These are phyloP conservation scores for Myopa tessellatipennis DNA, from an alignment of 2,888 invertebrate species.

Conservation along the genomic window DNA sequence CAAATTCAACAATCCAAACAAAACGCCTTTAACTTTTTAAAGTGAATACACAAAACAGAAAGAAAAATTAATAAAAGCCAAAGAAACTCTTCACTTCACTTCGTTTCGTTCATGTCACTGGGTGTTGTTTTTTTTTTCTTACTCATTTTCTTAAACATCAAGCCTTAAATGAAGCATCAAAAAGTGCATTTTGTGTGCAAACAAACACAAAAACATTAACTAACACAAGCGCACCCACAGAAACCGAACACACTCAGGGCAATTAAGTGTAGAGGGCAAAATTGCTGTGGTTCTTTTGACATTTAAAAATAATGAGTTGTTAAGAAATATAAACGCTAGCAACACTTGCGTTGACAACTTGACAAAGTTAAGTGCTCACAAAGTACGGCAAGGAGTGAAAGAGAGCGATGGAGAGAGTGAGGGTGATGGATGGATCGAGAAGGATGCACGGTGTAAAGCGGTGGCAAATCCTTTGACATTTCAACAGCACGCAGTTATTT, in stretches of 20 bases:
- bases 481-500: slow-evolving; percentile 4
- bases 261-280: slow-evolving; percentile 30
- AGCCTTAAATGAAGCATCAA: slow-evolving; percentile 20
- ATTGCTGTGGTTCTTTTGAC: slow-evolving; percentile 33
- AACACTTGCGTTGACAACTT: slow-evolving; percentile 38
- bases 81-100: neutral
- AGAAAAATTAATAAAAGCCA: neutral
- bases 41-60: neutral
- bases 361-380: slow-evolving; percentile 30
- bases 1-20: too few relatives aligned
- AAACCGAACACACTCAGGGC: slow-evolving; percentile 22
- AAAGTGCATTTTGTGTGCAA: slow-evolving; percentile 5
- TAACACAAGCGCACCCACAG: neutral
- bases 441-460: neutral
- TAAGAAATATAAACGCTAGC: slow-evolving; percentile 35
- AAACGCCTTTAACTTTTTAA: too few relatives aligned
- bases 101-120: neutral
- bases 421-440: neutral
- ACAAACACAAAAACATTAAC: slow-evolving; percentile 5
- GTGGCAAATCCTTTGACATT: neutral
- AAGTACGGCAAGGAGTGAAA: neutral
- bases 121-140: neutral
- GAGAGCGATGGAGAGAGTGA: neutral
- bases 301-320: slow-evolving; percentile 39
- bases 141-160: neutral